These are phyloP conservation scores for Mesembrinibis cayennensis DNA, from an alignment of 2,113 vertebrate genomes.

Conservation along the genomic window DNA sequence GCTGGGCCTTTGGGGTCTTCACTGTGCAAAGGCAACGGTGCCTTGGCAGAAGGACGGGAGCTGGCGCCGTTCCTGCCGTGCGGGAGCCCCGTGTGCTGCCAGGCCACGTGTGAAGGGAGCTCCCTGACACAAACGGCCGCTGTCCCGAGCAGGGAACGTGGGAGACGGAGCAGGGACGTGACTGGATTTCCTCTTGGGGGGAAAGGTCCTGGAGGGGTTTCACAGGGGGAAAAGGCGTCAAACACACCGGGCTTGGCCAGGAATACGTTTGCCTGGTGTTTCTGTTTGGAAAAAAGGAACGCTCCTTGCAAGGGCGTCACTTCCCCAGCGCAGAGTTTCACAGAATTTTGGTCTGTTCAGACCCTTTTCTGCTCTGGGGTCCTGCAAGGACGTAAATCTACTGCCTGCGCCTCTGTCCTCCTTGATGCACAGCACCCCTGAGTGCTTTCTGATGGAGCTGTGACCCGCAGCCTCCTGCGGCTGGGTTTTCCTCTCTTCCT, in stretches of 20 bases:
- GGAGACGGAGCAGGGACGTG: too few relatives aligned
- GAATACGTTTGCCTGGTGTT: too few relatives aligned
- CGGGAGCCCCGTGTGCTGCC: neutral
- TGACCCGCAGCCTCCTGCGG: neutral
- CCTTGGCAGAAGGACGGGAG: neutral
- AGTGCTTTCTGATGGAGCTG: neutral
- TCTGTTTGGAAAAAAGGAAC: too few relatives aligned
- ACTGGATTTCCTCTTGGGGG: neutral
- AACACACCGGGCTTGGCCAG: neutral
- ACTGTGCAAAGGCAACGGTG: accelerated
- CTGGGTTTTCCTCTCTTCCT: neutral
- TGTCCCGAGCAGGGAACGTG: neutral
- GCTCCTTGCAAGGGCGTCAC: accelerated
- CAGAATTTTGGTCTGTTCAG: neutral
- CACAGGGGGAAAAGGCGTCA: neutral
- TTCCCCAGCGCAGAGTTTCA: neutral
- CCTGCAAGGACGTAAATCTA: too few relatives aligned
- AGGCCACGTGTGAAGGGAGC: neutral
- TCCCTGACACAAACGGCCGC: accelerated
- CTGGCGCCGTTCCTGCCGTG: neutral
- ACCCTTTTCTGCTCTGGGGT: neutral
- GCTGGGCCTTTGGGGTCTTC: too few relatives aligned
- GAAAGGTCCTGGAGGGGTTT: neutral
- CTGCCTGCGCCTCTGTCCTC: neutral
- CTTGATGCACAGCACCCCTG: neutral